These are phyloP conservation scores for Calephelis virginiensis DNA, from an alignment of 1,140 invertebrate species.

Conservation along the genomic window DNA sequence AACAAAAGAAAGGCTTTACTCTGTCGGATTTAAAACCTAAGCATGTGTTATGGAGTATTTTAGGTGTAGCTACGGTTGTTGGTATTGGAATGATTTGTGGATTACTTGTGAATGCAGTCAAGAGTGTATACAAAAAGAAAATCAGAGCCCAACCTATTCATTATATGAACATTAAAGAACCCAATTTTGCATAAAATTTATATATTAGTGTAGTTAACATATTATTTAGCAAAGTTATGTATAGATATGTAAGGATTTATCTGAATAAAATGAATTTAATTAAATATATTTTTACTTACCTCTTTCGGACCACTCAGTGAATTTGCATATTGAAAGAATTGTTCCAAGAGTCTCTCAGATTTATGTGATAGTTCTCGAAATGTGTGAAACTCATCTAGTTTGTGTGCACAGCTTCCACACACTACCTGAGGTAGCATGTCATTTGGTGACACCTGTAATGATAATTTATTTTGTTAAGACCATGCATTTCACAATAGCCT, in stretches of 20 bases:
- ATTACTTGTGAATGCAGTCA: constrained; percentile 52
- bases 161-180: constrained; percentile 62
- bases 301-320: constrained; percentile 76
- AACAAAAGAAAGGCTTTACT: constrained; percentile 46
- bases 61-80: constrained; percentile 57
- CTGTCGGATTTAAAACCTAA: constrained; percentile 56
- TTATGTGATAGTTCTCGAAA: constrained; percentile 80
- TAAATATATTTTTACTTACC: constrained; percentile 58
- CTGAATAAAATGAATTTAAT: constrained; percentile 35
- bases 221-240: constrained; percentile 22
- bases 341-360: constrained; percentile 79
- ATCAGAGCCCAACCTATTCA: constrained; percentile 53
- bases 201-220: constrained; percentile 23
- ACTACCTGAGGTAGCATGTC: constrained; percentile 80
- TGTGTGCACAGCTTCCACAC: constrained; percentile 79
- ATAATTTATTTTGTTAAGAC: constrained; percentile 27
- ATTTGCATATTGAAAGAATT: constrained; percentile 79
- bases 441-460: constrained; percentile 78
- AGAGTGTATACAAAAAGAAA: constrained; percentile 56
- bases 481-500: constrained; percentile 15
- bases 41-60: constrained; percentile 66
- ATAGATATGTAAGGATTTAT: constrained; percentile 24
- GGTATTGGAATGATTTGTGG: constrained; percentile 62
- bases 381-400: constrained; percentile 79
- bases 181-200: constrained; percentile 50